A percentile compares a stretch with the other conserved stretches of the same genome.
phyloP scores from a whole-genome alignment of 2,113 vertebrate species.

The Gasterosteus aculeatus region DNA sequence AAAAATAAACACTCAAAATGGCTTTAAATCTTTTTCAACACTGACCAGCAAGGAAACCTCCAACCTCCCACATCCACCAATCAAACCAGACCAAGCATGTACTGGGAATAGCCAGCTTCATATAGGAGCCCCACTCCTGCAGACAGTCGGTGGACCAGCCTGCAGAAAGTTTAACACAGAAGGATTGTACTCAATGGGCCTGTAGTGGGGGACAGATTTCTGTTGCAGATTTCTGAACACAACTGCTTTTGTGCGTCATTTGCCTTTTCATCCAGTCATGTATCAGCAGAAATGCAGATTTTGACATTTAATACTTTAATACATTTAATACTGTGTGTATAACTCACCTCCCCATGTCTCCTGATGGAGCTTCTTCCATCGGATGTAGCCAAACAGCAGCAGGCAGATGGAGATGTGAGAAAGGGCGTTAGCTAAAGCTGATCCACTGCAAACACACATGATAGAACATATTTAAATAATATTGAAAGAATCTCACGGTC shows the following conservation, averaged over 20 bases:
- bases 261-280: not conserved
- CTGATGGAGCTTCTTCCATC: constrained; percentile 86
- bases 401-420: constrained; percentile 83
- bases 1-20: not conserved
- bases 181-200: not conserved
- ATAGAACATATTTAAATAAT: not conserved
- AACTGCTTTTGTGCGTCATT: not conserved
- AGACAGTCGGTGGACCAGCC: constrained; percentile 89
- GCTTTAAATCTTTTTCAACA: not conserved
- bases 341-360: constrained; percentile 89
- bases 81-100: constrained; percentile 89
- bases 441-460: constrained; percentile 82
- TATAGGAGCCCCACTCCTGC: constrained; percentile 88
- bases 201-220: not conserved
- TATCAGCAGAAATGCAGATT: not conserved
- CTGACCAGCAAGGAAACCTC: constrained; percentile 88
- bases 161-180: constrained; percentile 51
- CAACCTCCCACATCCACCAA: constrained; percentile 92
- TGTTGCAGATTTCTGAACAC: not conserved
- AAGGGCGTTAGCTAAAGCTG: constrained; percentile 86
- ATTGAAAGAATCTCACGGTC: not conserved
- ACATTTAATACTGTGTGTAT: not conserved
- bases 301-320: not conserved
- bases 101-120: constrained; percentile 86
- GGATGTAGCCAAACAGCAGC: constrained; percentile 85